A percentile compares a stretch with the other conserved stretches of the same genome.
These are phyloP conservation scores for Chrysolina oricalcia DNA, from an alignment of 2,888 invertebrate genomes.

Conservation along the genomic window DNA sequence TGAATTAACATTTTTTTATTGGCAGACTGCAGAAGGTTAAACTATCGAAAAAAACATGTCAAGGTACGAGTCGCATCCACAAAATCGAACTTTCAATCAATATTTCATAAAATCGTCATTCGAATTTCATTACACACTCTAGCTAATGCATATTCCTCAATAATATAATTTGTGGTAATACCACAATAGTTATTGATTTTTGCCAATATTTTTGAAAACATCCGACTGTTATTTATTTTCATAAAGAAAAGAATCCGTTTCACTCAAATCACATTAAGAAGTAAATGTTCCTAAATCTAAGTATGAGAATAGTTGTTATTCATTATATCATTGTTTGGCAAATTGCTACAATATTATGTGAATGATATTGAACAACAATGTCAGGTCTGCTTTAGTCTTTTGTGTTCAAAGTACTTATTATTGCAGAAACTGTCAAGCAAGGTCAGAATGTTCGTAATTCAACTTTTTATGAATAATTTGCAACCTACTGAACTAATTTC, in stretches of 20 bases:
- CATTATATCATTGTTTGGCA: slow-evolving; percentile 2
- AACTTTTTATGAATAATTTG: neutral
- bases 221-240: neutral
- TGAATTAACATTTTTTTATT: too few relatives aligned
- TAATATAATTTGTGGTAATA: too few relatives aligned
- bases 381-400: slow-evolving; percentile 10
- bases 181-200: too few relatives aligned
- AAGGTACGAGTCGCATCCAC: too few relatives aligned
- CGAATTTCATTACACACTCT: too few relatives aligned
- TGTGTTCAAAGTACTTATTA: neutral
- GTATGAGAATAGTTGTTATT: neutral
- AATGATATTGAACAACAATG: slow-evolving; percentile 19
- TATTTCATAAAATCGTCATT: too few relatives aligned
- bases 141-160: too few relatives aligned
- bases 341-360: slow-evolving; percentile 18
- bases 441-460: neutral
- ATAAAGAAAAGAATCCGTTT: neutral
- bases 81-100: too few relatives aligned
- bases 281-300: neutral
- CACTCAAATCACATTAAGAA: neutral
- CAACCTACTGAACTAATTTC: slow-evolving; percentile 12
- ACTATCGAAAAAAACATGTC: too few relatives aligned
- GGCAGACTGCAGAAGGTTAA: too few relatives aligned
- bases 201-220: too few relatives aligned
- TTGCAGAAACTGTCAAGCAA: neutral